A percentile compares a stretch with the other conserved stretches of the same genome.
Conservation (phyloP, 2,113 vertebrate genomes). For the Suncus etruscus region DNA sequence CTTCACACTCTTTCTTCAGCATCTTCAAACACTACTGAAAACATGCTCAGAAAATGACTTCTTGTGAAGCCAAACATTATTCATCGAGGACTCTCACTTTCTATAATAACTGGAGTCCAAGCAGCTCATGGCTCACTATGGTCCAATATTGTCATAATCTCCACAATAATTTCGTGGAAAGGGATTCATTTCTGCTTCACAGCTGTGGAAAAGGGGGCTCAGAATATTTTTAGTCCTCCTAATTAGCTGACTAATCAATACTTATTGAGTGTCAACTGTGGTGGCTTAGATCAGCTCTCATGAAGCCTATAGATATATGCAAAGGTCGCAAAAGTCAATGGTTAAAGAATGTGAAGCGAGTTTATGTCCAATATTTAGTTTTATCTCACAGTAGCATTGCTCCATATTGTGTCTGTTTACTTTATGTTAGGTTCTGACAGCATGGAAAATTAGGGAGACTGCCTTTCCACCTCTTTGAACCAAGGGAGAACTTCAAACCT, state of each 20-base stretch:
- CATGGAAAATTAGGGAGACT: background rate
- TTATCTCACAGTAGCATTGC: background rate
- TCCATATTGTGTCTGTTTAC: background rate
- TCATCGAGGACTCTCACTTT: background rate
- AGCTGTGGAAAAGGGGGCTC: slow-evolving; percentile 8
- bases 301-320: background rate
- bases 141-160: background rate
- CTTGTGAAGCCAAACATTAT: slow-evolving; percentile 11
- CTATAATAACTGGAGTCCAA: background rate
- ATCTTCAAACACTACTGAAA: slow-evolving; percentile 42
- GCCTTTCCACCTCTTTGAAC: background rate
- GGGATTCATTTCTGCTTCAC: background rate
- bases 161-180: background rate
- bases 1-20: slow-evolving; percentile 51
- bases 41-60: background rate
- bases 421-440: background rate
- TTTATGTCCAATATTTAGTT: background rate
- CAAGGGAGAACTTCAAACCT: background rate
- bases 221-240: background rate
- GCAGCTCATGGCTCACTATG: fast-evolving
- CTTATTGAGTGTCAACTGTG: background rate
- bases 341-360: background rate
- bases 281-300: background rate
- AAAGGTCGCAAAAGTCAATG: background rate
- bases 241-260: background rate